Base-by-base conservation (phyloP, 2,888 invertebrate genomes). In the Lithodes maja region DNA sequence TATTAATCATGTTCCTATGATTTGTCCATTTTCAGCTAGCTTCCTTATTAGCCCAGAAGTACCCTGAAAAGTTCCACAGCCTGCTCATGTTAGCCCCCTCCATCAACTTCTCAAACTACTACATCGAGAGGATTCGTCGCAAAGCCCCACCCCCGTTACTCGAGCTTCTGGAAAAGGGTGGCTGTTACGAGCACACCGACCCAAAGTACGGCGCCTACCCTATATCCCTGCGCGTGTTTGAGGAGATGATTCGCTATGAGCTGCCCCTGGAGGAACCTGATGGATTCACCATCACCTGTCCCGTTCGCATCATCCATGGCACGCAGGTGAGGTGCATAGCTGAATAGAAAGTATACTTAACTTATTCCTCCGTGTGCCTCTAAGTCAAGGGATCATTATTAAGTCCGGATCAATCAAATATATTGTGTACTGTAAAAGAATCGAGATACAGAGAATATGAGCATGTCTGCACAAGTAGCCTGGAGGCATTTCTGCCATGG, bases 251-350 rank as follows among this genome's bases (percentile, higher is more conserved):
- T 49, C 85, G 79, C 1, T 85, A 85, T 53, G 85, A 85, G 50
- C 53, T 85, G 52, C 52, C 61, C 68, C 17, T 85, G 50, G 85
- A 85, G 12, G 50, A 75, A 5, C 68, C 52, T 0, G 78, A 61
- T 49, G 69, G 85, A 15, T 85, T 61, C 53, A 61, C 85, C 2
- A 52, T 85, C 17, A 17, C 49, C 3, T 85, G 85, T 52, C 85
- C 85, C n/a, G 85, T 85, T 52, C 85, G 85, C 53, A 78, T 85
- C 52, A 85, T 85, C 12, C 85, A 85, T 69, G 85, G 85, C 53
- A 85, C 85, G 9, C 7, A 85, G 85, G 85, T 85, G 78, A 52
- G 17, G 75, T 33, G 33, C 33, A 33, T 33, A 33, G 33, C 33
- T 33, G 33, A 33, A 33, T 33, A 33, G 33, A 33, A 33, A 33